Conservation (phyloP, 2,113 vertebrate species). For the Chamaea fasciata region DNA sequence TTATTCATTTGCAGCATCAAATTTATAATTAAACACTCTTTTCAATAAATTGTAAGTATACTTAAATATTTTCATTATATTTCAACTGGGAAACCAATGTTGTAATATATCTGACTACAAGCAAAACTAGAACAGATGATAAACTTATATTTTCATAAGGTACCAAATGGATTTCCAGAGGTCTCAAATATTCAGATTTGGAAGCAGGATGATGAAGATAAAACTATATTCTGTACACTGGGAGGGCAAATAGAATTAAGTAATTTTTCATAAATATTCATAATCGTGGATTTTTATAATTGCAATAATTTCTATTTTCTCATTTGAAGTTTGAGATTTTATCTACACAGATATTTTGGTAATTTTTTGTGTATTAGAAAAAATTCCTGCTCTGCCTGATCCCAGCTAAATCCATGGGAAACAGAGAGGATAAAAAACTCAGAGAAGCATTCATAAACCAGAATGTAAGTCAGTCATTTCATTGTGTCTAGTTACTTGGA, state of each 20-base stretch:
- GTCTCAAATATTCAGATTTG: neutral
- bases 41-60: neutral
- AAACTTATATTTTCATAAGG: neutral
- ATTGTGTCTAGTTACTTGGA: neutral
- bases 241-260: neutral
- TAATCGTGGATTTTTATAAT: neutral
- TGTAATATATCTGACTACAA: neutral
- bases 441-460: neutral
- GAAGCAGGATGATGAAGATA: neutral
- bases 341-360: neutral
- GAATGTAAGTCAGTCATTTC: neutral
- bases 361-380: neutral
- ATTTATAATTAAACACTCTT: constrained; percentile 6
- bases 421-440: neutral
- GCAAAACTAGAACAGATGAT: neutral
- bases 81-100: neutral
- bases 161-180: neutral
- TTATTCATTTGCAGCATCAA: neutral
- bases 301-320: neutral
- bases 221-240: neutral
- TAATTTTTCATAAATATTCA: neutral
- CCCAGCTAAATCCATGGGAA: neutral
- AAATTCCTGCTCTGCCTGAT: neutral
- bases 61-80: neutral
- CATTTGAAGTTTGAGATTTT: neutral